phyloP scores from a whole-genome alignment of 2,888 invertebrate genomes.

The Rhamnusium bicolor region DNA sequence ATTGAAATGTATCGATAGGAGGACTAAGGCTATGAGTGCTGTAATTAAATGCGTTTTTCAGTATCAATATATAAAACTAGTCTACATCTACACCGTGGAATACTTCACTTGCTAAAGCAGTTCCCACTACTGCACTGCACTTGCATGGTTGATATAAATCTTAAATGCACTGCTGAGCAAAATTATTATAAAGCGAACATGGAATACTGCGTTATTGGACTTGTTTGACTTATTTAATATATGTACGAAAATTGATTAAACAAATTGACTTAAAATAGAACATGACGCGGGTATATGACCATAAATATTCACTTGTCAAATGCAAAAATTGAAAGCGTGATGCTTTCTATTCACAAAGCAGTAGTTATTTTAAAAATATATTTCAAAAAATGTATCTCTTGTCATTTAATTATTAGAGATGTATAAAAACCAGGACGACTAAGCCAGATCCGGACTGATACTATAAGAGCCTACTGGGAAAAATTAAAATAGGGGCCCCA shows the following conservation, averaged over 20 bases:
- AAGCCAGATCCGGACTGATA: too few species aligned
- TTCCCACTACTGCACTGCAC: constrained; percentile 28
- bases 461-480: too few species aligned
- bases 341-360: too few species aligned
- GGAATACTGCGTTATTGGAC: constrained; percentile 21
- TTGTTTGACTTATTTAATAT: constrained; percentile 1
- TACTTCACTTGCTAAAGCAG: constrained; percentile 20
- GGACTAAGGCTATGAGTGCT: constrained; percentile 52
- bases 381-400: too few species aligned
- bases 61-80: constrained; percentile 41
- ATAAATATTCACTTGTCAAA: not conserved
- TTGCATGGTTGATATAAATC: constrained; percentile 37
- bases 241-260: constrained; percentile 1
- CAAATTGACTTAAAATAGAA: not conserved
- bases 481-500: too few species aligned
- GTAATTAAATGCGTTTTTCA: constrained; percentile 62
- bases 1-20: constrained; percentile 66
- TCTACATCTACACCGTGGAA: constrained; percentile 37
- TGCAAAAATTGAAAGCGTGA: not conserved
- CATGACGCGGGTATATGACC: not conserved
- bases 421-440: too few species aligned
- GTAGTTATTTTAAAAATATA: too few species aligned
- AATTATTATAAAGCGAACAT: constrained; percentile 31
- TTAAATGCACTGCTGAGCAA: constrained; percentile 42
- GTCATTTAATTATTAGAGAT: too few species aligned